Base-by-base conservation (phyloP, 1,140 invertebrate genomes). In the Psilanteris sp. region DNA sequence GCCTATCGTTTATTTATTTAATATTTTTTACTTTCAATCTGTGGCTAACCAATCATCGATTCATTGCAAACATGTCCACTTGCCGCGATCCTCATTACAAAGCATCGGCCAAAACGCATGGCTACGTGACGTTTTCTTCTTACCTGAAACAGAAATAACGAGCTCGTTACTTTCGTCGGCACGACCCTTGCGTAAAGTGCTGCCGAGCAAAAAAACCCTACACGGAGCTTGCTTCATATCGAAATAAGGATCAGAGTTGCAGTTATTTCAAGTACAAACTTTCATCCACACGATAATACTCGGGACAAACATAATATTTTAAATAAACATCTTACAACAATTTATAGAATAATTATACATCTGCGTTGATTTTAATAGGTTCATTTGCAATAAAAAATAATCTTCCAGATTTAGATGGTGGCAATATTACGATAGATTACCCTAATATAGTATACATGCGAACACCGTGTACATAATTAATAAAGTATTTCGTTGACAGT, bases 111-210 rank as follows among this genome's bases (percentile, higher is more conserved):
- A 74, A 74, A 74, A 66, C 52, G 68, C 61, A 43, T 27, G 34
- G 52, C 54, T 67, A 55, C 72, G 72, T 75, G 62, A 75, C 62
- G 31, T 75, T 34, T 66, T 55, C 57, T 74, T 75, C 82, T 85
- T 83, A 85, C 82, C 82, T 85, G 80, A 73, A 85, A 84, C 79
- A 85, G 72, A 83, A 82, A 85, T 64, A 78, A 79, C 61, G 57
- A 59, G 73, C 73, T 76, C 66, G 64, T 76, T 76, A 76, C 73
- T 76, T 66, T 76, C 73, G 73, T 70, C 73, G 59, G 73, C 73
- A 76, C 73, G 73, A 76, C 57, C 73, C 59, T 70, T 68, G 62
- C 72, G 50, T 68, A 68, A 64, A 68, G 64, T 75, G 64, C 62
- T 54, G 44, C 54, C 36, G 48, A 64, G 46, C 36, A 55, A 64